These are phyloP conservation scores for Branchipolynoe longqiensis DNA, from an alignment of 2,888 invertebrate species.

Conservation along the genomic window DNA sequence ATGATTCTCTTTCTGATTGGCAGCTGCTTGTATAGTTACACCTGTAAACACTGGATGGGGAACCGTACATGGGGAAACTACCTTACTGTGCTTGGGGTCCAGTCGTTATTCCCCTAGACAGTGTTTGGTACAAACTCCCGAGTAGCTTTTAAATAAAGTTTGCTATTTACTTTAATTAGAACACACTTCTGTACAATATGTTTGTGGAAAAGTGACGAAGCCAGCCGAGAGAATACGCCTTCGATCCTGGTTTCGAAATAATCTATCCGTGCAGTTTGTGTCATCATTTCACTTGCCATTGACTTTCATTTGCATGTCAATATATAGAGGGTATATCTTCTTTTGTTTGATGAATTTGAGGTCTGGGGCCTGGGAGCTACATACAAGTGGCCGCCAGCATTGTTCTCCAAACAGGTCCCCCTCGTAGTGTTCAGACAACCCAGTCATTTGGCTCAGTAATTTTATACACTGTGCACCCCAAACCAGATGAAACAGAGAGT, in stretches of 20 bases:
- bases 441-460: constrained; percentile 22
- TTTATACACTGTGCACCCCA: not conserved
- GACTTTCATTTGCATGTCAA: not conserved
- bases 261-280: not conserved
- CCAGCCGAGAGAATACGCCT: too few species aligned
- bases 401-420: not conserved
- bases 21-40: too few species aligned
- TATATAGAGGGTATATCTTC: not conserved
- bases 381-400: not conserved
- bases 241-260: not conserved
- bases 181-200: too few species aligned
- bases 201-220: too few species aligned
- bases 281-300: not conserved
- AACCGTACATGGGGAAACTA: too few species aligned
- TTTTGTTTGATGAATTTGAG: not conserved
- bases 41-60: too few species aligned
- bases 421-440: not conserved
- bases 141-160: too few species aligned
- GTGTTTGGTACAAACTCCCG: too few species aligned
- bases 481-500: not conserved
- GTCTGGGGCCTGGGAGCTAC: not conserved
- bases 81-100: too few species aligned
- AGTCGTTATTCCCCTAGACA: too few species aligned
- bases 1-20: too few species aligned
- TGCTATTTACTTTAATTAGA: too few species aligned